Conservation (phyloP, 1,140 invertebrate genomes). For the Drosophila bipectinata region DNA sequence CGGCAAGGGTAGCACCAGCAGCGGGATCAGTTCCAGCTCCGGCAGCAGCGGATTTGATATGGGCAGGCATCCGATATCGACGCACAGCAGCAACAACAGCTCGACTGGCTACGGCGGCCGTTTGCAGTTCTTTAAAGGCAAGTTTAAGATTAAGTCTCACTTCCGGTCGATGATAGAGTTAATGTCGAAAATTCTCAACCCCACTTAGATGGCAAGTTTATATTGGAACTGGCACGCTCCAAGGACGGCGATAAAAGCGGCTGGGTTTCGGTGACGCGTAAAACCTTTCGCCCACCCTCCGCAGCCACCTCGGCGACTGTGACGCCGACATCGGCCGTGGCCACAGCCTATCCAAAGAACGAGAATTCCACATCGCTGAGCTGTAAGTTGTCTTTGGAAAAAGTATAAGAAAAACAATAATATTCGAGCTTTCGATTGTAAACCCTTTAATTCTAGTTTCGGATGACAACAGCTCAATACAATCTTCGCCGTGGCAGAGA, state of each 20-base stretch:
- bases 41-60: conserved; percentile 59
- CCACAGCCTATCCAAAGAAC: conserved; percentile 84
- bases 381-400: conserved; percentile 63
- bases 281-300: conserved; percentile 92
- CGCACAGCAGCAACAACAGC: conserved; percentile 53
- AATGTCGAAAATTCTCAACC: not conserved
- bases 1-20: conserved; percentile 37
- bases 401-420: too few species aligned
- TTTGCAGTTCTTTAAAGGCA: conserved; percentile 86
- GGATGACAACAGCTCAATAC: conserved; percentile 94
- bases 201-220: conserved; percentile 92
- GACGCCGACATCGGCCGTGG: conserved; percentile 85
- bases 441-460: conserved; percentile 86
- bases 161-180: not conserved
- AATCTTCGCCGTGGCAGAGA: conserved; percentile 94
- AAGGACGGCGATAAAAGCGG: conserved; percentile 91
- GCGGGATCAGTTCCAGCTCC: conserved; percentile 30
- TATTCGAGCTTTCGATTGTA: too few species aligned
- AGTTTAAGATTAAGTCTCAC: conserved; percentile 13
- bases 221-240: conserved; percentile 92
- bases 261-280: conserved; percentile 94
- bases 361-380: conserved; percentile 85
- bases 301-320: conserved; percentile 80
- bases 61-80: conserved; percentile 81
- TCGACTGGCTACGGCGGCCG: conserved; percentile 82